These are phyloP conservation scores for Macrocentrus cingulum DNA, from an alignment of 1,140 invertebrate genomes.

Conservation along the genomic window DNA sequence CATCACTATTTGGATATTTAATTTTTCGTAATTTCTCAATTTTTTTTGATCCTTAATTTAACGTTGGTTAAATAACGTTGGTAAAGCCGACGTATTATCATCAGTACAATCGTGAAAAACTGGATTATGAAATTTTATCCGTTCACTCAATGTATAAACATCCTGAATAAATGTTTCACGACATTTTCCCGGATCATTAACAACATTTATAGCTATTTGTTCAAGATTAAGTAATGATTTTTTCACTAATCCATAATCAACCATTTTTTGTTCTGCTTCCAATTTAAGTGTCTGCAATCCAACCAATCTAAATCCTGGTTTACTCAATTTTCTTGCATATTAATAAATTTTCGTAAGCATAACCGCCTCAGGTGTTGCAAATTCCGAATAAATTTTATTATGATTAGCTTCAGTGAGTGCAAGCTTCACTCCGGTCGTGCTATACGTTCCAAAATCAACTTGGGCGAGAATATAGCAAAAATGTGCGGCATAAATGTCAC, in stretches of 20 bases:
- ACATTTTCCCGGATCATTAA: constrained; percentile 61
- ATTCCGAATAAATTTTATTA: constrained; percentile 65
- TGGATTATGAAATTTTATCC: constrained; percentile 81
- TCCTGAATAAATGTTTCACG: constrained; percentile 65
- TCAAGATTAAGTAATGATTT: constrained; percentile 83
- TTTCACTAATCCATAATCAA: constrained; percentile 76
- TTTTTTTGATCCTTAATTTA: background rate
- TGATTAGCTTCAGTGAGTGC: constrained; percentile 78
- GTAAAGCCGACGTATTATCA: constrained; percentile 47
- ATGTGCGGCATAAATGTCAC: constrained; percentile 83
- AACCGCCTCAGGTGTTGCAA: constrained; percentile 81
- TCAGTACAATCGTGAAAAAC: constrained; percentile 57
- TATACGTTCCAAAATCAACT: constrained; percentile 70
- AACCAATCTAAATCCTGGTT: constrained; percentile 71
- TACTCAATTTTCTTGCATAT: constrained; percentile 82
- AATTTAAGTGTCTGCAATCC: constrained; percentile 74
- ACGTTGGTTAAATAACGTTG: constrained; percentile 2
- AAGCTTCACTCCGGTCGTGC: constrained; percentile 68
- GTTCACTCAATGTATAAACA: constrained; percentile 69
- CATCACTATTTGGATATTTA: constrained; percentile 48
- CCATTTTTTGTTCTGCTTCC: constrained; percentile 71
- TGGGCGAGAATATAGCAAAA: constrained; percentile 92
- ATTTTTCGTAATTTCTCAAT: constrained; percentile 29
- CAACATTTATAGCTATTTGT: constrained; percentile 71
- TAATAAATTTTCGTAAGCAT: constrained; percentile 95